Evolutionary conservation across 2,888 invertebrate genomes (phyloP), one percentile per base, ranked within the genome.

Genomic region (Acutogordius australiensis): DNA sequence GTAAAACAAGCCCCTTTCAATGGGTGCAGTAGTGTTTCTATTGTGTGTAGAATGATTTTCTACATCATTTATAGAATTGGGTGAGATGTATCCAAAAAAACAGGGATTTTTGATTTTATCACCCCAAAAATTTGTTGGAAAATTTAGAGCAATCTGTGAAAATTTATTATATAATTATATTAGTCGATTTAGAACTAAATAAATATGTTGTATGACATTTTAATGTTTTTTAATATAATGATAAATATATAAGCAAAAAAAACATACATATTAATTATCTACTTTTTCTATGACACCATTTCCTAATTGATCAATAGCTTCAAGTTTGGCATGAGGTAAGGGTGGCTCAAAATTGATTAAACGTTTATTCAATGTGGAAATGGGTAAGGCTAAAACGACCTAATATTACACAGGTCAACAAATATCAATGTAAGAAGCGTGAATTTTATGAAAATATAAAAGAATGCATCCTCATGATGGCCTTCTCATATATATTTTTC

Each of bases 231-330:
- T n/a, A n/a, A n/a, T n/a, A n/a, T n/a, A n/a, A n/a, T n/a, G n/a
- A n/a, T n/a, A n/a, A n/a, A n/a, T n/a, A n/a, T n/a, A n/a, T n/a
- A n/a, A n/a, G n/a, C n/a, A n/a, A n/a, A n/a, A n/a, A n/a, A n/a
- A n/a, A n/a, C n/a, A n/a, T n/a, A n/a, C n/a, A n/a, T n/a, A n/a
- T n/a, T n/a, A n/a, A n/a, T n/a, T n/a, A 21, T 28, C 8, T 61
- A 73, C 72, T 67, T 74, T 75, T 63, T 75, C 75, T 44, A 73
- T 69, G 27, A 68, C 63, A 1, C 73, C 75, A 58, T 70, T 68
- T 0, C 73, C 74, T 2, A 75, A 65, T 13, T 65, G 62, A 1
- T 65, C 60, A 2, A 75, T 66, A 1, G 73, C 72, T 18, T 66
- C 64, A 1, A 61, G 60, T 63, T 75, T 75, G 8, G 63, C 59